Percentiles rank a stretch among this genome's conserved stretches.
Conservation (phyloP, 2,797 vertebrate species). For the Sarcoramphus papa region DNA sequence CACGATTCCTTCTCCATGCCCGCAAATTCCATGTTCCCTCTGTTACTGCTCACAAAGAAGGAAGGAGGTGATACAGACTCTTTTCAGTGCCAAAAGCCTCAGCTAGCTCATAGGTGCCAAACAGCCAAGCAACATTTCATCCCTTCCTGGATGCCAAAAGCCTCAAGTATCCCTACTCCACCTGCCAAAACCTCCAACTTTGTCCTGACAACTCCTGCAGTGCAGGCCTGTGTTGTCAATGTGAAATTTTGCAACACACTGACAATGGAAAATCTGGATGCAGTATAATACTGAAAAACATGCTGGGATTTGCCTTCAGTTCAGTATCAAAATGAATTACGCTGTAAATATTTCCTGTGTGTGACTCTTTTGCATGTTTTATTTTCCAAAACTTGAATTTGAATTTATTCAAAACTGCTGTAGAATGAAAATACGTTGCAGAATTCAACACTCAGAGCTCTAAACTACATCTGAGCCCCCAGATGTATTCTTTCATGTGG, state of each 20-base stretch:
- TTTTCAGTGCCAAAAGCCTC: slow-evolving; percentile 48
- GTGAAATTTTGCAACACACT: slow-evolving; percentile 52
- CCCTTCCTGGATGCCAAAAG: slow-evolving; percentile 55
- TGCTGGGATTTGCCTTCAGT: background rate
- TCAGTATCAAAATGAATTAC: slow-evolving; percentile 13
- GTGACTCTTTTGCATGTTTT: slow-evolving; percentile 1
- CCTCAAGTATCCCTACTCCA: slow-evolving; percentile 54
- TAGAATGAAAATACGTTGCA: background rate
- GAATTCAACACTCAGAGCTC: background rate
- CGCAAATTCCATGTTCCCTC: slow-evolving; percentile 37
- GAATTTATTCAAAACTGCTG: slow-evolving; percentile 36
- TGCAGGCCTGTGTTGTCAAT: slow-evolving; percentile 44
- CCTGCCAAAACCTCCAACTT: slow-evolving; percentile 59
- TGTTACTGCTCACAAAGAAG: slow-evolving; percentile 30
- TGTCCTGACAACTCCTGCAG: slow-evolving; percentile 62
- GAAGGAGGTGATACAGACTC: slow-evolving; percentile 59
- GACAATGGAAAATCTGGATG: slow-evolving; percentile 54
- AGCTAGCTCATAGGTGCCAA: slow-evolving; percentile 51
- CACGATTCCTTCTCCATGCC: background rate
- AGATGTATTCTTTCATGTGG: background rate
- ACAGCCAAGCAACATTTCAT: slow-evolving; percentile 63
- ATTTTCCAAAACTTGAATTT: slow-evolving; percentile 24
- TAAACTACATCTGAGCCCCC: background rate
- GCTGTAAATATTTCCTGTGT: slow-evolving; percentile 29
- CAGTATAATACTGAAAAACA: slow-evolving; percentile 37